Evolutionary conservation across 37 sponge, comb jelly and placozoan species (phyloP).

Genomic region (Beroe forskalii): DNA sequence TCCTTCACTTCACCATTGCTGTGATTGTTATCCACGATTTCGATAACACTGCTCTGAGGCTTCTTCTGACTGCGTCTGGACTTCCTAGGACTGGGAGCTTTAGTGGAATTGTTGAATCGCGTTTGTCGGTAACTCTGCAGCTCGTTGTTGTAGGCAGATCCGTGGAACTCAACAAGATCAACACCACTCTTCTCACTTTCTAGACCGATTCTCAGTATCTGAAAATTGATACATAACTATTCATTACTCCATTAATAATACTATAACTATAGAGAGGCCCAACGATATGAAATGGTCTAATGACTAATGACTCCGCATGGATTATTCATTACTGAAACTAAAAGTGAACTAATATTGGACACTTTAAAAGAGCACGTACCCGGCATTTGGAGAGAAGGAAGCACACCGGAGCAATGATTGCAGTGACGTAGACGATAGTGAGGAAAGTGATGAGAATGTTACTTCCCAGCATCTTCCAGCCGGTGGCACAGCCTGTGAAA

Average conservation of each 20-base stretch:
- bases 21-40: not conserved
- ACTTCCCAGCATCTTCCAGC: constrained; percentile 29
- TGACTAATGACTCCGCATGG: no score
- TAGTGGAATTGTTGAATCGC: not conserved
- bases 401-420: constrained; percentile 9
- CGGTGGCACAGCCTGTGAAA: constrained; percentile 8
- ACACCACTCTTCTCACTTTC: constrained; percentile 12
- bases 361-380: constrained; percentile 29
- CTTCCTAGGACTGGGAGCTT: not conserved
- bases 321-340: not conserved
- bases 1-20: no score
- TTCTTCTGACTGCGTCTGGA: not conserved
- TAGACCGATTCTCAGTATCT: constrained; percentile 35
- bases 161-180: constrained; percentile 39
- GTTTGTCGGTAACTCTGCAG: not conserved
- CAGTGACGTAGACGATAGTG: constrained; percentile 20
- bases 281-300: no score
- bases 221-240: no score
- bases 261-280: no score
- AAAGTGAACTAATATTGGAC: no score
- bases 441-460: constrained; percentile 4
- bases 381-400: not conserved
- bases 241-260: no score
- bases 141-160: constrained; percentile 21
- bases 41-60: not conserved